Base-by-base conservation (phyloP, 2,888 invertebrate species). In the Chrysopilus asiliformis region DNA sequence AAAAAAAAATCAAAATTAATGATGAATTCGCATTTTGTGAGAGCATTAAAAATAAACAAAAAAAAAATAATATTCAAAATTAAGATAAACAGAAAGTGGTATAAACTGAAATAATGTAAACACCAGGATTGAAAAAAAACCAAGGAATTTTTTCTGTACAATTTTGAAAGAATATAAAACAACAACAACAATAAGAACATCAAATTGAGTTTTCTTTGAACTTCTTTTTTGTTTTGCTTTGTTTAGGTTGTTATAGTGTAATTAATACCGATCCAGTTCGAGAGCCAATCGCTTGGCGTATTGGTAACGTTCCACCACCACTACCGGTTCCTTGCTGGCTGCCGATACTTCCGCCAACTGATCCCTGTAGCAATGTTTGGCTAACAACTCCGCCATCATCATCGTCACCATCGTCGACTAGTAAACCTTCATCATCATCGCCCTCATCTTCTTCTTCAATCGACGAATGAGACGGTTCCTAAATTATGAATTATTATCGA, bases 401-500 rank as follows among this genome's bases (percentile, higher is more conserved):
- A 20, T 45, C 40, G 32, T 35, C 34, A 34, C 31, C 47, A 33
- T 43, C 43, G 17, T 44, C 43, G 13, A 43, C 38, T 10, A 43
- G 43, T 16, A 45, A 36, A 4, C 37, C 41, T 25, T 43, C 44
- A 22, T 44, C 41, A 17, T 45, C 43, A 30, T 40, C 34, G 31
- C 34, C 39, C 33, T 47, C 47, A 37, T 48, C 46, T 40, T 50
- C 49, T 40, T 50, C 66, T 49, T 65, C 65, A 45, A 65, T 64
- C 36, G 65, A 64, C 36, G 65, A 66, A 51, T 59, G 63, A 47
- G 65, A 65, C 38, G 63, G 61, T 49, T 66, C 65, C 65, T 66
- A n/a, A n/a, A n/a, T n/a, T n/a, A n/a, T n/a, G n/a, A n/a, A n/a
- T n/a, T n/a, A n/a, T n/a, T n/a, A n/a, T n/a, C n/a, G n/a, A n/a